Evolutionary conservation across 2,113 vertebrate species (phyloP), one percentile per base, ranked within the genome.

Genomic region (Cyanoliseus patagonus): DNA sequence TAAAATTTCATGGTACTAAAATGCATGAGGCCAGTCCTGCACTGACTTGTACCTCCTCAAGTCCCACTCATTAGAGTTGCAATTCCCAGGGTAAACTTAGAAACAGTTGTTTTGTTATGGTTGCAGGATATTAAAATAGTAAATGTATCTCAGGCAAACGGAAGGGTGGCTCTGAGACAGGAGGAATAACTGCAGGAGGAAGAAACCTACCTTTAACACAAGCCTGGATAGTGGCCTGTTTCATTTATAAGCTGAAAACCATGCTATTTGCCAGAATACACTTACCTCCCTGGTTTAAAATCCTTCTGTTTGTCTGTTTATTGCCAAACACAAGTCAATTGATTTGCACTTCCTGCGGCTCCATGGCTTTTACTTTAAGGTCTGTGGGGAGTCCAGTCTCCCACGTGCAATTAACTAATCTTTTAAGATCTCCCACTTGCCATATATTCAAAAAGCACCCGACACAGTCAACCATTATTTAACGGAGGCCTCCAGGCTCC

Each of bases 161-260:
- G 37, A 57, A 70, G 42, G 27, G 20, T 25, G 37, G 55, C 20
- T 90, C 46, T 13, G 41, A 63, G 17, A n/a, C 61, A 51, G 31
- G 0, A 44, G 33, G 33, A 52, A 10, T 31, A 63, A 46, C 11
- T 28, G 7, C 0, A 1, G 41, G 35, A 87, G 47, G 35, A 80
- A 80, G 80, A 17, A 39, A 39, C 28, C 10, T 12, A 10, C 27
- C 33, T 69, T 74, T 25, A 64, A 33, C 35, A 10, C 9, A 33
- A 41, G 16, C 18, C 23, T 13, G 25, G 18, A 22, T 73, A 70
- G 7, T 4, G 16, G 22, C 5, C 20, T 4, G 0, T 75, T 63
- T 52, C n/a, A 12, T 13, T 16, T 41, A 11, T 4, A 35, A 0
- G 5, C 17, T 44, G 46, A 20, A 76, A 68, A 28, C 11, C 0